phyloP scores from a whole-genome alignment of 2,888 invertebrate genomes.

The Parasteatoda lunata region DNA sequence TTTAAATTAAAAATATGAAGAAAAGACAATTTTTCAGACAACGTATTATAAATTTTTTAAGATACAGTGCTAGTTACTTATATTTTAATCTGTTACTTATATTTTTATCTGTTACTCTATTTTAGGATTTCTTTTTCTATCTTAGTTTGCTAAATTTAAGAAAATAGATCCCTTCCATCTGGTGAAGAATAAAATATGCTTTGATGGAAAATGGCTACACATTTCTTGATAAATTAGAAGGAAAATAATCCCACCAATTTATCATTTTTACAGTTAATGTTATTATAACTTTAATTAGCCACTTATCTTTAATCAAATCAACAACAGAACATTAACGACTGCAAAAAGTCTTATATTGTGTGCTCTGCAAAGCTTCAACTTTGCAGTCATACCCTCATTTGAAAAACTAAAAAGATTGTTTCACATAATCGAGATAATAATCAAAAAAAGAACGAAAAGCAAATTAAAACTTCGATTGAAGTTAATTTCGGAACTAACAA shows the following conservation, averaged over 20 bases:
- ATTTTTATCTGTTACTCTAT: no score
- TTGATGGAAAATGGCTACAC: background rate
- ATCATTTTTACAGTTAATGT: slow-evolving; percentile 22
- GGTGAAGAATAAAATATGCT: no score
- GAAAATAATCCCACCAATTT: slow-evolving; percentile 28
- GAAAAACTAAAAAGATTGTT: slow-evolving; percentile 11
- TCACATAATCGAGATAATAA: slow-evolving; percentile 30
- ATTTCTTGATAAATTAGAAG: background rate
- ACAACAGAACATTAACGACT: slow-evolving; percentile 18
- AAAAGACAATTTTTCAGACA: no score
- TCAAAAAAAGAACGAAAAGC: background rate
- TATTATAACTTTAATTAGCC: slow-evolving; percentile 46
- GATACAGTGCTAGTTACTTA: no score
- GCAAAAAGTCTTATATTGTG: background rate
- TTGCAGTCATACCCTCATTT: background rate
- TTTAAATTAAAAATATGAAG: no score
- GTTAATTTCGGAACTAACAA: slow-evolving; percentile 57
- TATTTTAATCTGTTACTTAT: no score
- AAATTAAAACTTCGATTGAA: slow-evolving; percentile 49
- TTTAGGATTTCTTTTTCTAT: no score
- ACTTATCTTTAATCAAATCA: slow-evolving; percentile 33
- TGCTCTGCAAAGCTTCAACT: slow-evolving; percentile 15
- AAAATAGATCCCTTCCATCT: no score
- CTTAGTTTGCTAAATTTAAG: no score
- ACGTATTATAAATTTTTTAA: no score